A percentile compares a stretch with the other conserved stretches of the same genome.
These are phyloP conservation scores for Leptopilina syphax DNA, from an alignment of 2,888 invertebrate genomes.

Conservation along the genomic window DNA sequence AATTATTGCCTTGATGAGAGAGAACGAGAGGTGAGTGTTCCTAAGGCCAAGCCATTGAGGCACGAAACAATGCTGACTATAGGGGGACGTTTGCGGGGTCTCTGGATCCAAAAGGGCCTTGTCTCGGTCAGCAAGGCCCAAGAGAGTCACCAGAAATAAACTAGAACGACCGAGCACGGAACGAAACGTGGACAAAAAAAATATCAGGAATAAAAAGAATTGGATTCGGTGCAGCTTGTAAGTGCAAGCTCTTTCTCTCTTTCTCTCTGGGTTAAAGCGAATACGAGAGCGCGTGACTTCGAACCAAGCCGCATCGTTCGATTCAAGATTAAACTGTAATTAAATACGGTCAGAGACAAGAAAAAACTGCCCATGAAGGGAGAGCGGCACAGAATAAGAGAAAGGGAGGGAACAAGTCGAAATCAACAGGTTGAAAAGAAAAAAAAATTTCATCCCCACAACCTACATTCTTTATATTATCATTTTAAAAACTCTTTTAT, in stretches of 20 bases:
- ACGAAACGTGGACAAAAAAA: slow-evolving; percentile 49
- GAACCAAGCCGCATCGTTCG: slow-evolving; percentile 37
- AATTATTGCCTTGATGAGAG: neutral
- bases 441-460: slow-evolving; percentile 10
- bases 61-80: slow-evolving; percentile 10
- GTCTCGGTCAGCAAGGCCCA: slow-evolving; percentile 34
- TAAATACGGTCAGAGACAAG: slow-evolving; percentile 40
- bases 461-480: slow-evolving; percentile 27
- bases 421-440: neutral
- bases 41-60: slow-evolving; percentile 17
- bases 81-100: neutral
- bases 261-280: slow-evolving; percentile 33
- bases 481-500: slow-evolving; percentile 21
- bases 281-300: slow-evolving; percentile 29
- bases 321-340: slow-evolving; percentile 41
- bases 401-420: slow-evolving; percentile 24
- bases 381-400: slow-evolving; percentile 30
- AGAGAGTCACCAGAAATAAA: slow-evolving; percentile 39
- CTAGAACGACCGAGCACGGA: slow-evolving; percentile 36
- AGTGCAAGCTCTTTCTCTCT: slow-evolving; percentile 18
- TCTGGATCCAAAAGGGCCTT: slow-evolving; percentile 36
- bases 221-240: slow-evolving; percentile 46
- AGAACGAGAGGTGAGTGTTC: neutral
- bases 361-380: slow-evolving; percentile 24
- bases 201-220: slow-evolving; percentile 36